These are phyloP conservation scores for Chaetodon trifasciatus DNA, from an alignment of 2,797 vertebrate species.

Conservation along the genomic window DNA sequence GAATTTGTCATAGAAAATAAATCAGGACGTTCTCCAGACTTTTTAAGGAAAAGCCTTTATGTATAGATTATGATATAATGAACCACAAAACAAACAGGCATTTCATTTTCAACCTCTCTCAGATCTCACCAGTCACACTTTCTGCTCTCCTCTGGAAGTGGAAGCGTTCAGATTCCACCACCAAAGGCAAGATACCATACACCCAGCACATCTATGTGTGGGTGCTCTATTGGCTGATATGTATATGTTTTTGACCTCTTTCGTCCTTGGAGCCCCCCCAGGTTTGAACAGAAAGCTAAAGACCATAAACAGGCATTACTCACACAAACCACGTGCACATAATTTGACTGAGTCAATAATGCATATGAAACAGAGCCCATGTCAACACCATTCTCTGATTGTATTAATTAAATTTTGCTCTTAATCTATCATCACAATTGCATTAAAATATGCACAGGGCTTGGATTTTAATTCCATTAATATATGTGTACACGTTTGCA, in stretches of 20 bases:
- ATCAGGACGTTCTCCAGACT: neutral
- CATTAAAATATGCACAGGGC: conserved; percentile 19
- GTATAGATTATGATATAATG: neutral
- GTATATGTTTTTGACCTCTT: neutral
- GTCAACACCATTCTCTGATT: conserved; percentile 38
- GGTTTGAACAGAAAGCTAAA: neutral
- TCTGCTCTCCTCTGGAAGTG: too few relatives aligned
- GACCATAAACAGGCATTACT: conserved; percentile 17
- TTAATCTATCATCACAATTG: conserved; percentile 34
- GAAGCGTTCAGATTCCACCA: too few relatives aligned
- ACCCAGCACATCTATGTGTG: neutral
- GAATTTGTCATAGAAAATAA: neutral
- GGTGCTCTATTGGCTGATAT: neutral
- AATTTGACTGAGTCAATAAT: conserved; percentile 49
- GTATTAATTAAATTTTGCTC: conserved; percentile 32
- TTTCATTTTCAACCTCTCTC: neutral
- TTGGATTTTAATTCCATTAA: conserved; percentile 19
- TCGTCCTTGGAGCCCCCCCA: neutral
- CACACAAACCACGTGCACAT: conserved; percentile 15
- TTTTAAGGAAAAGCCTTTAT: neutral
- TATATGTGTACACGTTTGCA: neutral
- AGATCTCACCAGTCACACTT: neutral
- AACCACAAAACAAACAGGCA: neutral
- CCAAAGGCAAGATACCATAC: neutral
- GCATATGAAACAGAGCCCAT: conserved; percentile 16